A percentile compares a stretch with the other conserved stretches of the same genome.
Conservation (phyloP, 2,888 invertebrate genomes). For the Octonoba sinensis region DNA sequence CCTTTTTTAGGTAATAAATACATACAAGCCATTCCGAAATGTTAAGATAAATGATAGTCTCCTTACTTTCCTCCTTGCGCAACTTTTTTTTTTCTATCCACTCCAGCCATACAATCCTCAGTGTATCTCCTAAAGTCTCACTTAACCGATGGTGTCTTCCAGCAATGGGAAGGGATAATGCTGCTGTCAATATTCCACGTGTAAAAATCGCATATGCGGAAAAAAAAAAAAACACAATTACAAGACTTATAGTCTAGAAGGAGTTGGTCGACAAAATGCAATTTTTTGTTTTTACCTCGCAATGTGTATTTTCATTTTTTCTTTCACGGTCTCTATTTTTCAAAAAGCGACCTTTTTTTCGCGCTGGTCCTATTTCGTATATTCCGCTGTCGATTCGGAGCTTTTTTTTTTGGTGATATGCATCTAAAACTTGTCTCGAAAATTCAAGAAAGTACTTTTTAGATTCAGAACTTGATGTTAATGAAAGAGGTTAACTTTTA, state of each 20-base stretch:
- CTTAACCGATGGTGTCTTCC: constrained; percentile 32
- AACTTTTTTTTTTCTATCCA: too few relatives aligned
- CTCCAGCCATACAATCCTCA: constrained; percentile 12
- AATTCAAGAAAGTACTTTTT: too few relatives aligned
- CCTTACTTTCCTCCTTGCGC: background rate
- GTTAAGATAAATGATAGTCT: constrained; percentile 30
- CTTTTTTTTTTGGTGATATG: background rate
- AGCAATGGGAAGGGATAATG: constrained; percentile 19
- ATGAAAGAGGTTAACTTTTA: too few relatives aligned
- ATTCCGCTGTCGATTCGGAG: constrained; percentile 9
- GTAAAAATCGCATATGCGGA: constrained; percentile 40
- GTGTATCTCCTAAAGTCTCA: constrained; percentile 21
- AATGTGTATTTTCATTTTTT: background rate
- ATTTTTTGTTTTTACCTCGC: constrained; percentile 38
- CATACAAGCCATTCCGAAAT: background rate
- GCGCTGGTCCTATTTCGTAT: constrained; percentile 8
- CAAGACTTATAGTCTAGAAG: constrained; percentile 26
- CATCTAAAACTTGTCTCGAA: too few relatives aligned
- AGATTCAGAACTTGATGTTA: too few relatives aligned
- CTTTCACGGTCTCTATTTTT: constrained; percentile 2
- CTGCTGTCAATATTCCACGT: constrained; percentile 48
- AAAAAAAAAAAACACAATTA: constrained; percentile 54
- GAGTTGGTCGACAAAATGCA: constrained; percentile 45
- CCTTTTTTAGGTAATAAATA: too few relatives aligned
- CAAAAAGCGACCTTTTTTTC: background rate